phyloP scores from a whole-genome alignment of 2,888 invertebrate genomes.

The Ariolimax columbianus region DNA sequence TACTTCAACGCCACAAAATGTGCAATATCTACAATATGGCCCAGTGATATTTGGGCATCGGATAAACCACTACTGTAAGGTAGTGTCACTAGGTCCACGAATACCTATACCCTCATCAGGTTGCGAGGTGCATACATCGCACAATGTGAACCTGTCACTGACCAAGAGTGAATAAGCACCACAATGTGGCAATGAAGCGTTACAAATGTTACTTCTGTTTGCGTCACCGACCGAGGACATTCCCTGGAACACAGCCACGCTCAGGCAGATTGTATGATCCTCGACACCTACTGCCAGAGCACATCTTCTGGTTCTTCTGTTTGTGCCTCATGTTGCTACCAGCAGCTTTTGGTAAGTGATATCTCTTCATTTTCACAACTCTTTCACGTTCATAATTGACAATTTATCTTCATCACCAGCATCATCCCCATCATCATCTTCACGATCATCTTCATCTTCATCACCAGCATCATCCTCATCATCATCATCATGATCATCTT shows the following conservation, averaged over 20 bases:
- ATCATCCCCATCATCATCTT: too few relatives aligned
- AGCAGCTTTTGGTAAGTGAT: not conserved
- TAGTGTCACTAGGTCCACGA: not conserved
- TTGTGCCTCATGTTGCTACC: slow-evolving; percentile 1
- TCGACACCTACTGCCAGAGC: not conserved
- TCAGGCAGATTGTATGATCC: not conserved
- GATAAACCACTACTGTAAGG: too few relatives aligned
- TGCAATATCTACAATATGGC: too few relatives aligned
- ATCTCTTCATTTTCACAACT: too few relatives aligned
- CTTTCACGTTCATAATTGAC: too few relatives aligned
- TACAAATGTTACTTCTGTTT: slow-evolving; percentile 34
- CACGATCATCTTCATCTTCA: too few relatives aligned
- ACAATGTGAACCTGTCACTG: not conserved
- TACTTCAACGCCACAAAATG: too few relatives aligned
- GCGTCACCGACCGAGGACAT: slow-evolving; percentile 35
- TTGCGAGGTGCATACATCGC: not conserved
- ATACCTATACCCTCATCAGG: not conserved
- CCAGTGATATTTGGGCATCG: too few relatives aligned
- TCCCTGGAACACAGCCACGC: not conserved
- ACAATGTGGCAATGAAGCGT: slow-evolving; percentile 46
- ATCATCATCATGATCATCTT: too few relatives aligned
- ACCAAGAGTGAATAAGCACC: not conserved
- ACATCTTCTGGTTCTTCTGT: not conserved
- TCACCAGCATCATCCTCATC: too few relatives aligned
- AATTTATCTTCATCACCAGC: too few relatives aligned